Conservation (phyloP, 2,888 invertebrate species). For the Crepidodera aurea region DNA sequence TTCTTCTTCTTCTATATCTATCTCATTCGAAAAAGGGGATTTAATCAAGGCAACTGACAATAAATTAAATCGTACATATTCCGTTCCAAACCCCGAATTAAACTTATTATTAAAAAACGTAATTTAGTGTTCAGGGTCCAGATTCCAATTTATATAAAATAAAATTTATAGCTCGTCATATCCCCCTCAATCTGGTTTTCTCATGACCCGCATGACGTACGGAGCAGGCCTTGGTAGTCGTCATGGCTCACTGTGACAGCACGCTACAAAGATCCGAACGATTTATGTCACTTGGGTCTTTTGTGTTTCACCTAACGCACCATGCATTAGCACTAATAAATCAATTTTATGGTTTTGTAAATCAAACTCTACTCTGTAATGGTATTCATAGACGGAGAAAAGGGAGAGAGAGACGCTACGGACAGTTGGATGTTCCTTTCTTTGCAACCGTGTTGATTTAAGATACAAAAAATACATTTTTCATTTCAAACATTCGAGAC, state of each 20-base stretch:
- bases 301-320: slow-evolving; percentile 62
- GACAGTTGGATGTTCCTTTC: background rate
- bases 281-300: slow-evolving; percentile 62
- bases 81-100: slow-evolving; percentile 29
- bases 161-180: slow-evolving; percentile 47
- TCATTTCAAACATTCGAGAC: no score
- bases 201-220: slow-evolving; percentile 49
- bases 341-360: slow-evolving; percentile 64
- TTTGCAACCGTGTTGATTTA: background rate
- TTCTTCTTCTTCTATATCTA: slow-evolving; percentile 13
- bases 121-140: slow-evolving; percentile 39
- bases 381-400: slow-evolving; percentile 12
- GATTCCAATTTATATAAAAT: slow-evolving; percentile 51
- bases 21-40: slow-evolving; percentile 27
- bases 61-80: slow-evolving; percentile 33
- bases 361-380: slow-evolving; percentile 56
- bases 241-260: slow-evolving; percentile 54
- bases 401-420: background rate
- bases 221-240: slow-evolving; percentile 37
- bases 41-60: slow-evolving; percentile 37
- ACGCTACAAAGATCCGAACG: slow-evolving; percentile 60
- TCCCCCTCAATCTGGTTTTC: slow-evolving; percentile 48
- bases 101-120: slow-evolving; percentile 42
- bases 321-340: slow-evolving; percentile 62
- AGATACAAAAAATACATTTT: no score